phyloP scores from a whole-genome alignment of 53 echinoderm and acorn worm species.

The Luidia sarsii region DNA sequence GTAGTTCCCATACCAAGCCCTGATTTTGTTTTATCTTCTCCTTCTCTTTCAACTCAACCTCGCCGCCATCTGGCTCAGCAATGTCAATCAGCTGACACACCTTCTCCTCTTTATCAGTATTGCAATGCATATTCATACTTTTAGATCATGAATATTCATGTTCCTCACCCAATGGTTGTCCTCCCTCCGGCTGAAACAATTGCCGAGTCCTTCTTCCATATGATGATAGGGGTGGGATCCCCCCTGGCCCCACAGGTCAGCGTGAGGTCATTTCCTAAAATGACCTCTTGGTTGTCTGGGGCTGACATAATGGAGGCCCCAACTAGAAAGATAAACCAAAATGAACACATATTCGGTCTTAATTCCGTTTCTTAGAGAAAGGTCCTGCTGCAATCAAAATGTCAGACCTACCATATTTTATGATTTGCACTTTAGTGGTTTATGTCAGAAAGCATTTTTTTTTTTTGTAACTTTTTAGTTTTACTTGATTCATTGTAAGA shows the following conservation, averaged over 20 bases:
- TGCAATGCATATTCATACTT: not conserved
- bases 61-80: too few species aligned
- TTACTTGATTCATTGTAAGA: too few species aligned
- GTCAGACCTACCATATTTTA: too few species aligned
- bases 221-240: slow-evolving; percentile 79
- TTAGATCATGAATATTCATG: not conserved
- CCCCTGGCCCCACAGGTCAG: slow-evolving; percentile 76
- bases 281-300: slow-evolving; percentile 62
- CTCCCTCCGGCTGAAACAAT: slow-evolving; percentile 59
- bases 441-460: too few species aligned
- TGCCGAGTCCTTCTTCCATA: slow-evolving; percentile 76
- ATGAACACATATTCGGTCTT: not conserved
- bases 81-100: too few species aligned
- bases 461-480: too few species aligned
- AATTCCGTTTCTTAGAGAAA: too few species aligned
- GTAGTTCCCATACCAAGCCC: too few species aligned
- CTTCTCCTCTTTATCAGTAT: not conserved
- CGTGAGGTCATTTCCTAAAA: slow-evolving; percentile 72
- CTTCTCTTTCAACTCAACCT: too few species aligned
- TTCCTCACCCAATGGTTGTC: slow-evolving; percentile 76
- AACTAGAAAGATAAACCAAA: slow-evolving; percentile 50
- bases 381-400: too few species aligned
- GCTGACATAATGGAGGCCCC: slow-evolving; percentile 60
- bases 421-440: too few species aligned
- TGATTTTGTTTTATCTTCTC: too few species aligned